A percentile compares a stretch with the other conserved stretches of the same genome.
phyloP scores from a whole-genome alignment of 2,797 vertebrate species.

The Synanceia verrucosa region DNA sequence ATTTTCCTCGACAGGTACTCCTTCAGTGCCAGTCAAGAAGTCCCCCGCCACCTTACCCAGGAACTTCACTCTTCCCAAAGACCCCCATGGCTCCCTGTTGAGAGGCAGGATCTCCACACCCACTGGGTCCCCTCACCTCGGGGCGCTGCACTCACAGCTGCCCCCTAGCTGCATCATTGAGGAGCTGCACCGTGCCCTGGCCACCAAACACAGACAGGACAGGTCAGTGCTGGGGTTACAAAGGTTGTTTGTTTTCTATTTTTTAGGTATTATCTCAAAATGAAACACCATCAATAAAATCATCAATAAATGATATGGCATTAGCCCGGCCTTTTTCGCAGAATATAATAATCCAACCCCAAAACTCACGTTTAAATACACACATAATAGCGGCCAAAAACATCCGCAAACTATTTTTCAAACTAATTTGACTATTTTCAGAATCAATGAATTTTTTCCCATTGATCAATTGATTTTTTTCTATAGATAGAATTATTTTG shows the following conservation, averaged over 20 bases:
- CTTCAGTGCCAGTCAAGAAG: slow-evolving; percentile 70
- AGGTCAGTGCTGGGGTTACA: slow-evolving; percentile 79
- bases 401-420: neutral
- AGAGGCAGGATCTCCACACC: slow-evolving; percentile 89
- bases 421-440: neutral
- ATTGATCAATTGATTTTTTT: neutral
- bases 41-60: slow-evolving; percentile 84
- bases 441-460: neutral
- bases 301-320: neutral
- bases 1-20: slow-evolving; percentile 63
- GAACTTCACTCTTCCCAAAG: slow-evolving; percentile 85
- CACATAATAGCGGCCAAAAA: neutral
- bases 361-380: neutral
- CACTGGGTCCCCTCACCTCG: slow-evolving; percentile 91
- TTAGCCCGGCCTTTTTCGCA: neutral
- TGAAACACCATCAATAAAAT: neutral
- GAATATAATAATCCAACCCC: neutral
- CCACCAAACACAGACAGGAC: slow-evolving; percentile 95
- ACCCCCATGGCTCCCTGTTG: slow-evolving; percentile 73
- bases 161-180: slow-evolving; percentile 97
- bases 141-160: slow-evolving; percentile 87
- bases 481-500: neutral
- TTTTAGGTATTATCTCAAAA: neutral
- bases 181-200: slow-evolving; percentile 94
- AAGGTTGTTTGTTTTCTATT: neutral